Conservation (phyloP, 2,888 invertebrate genomes). For the Xylota segnis region DNA sequence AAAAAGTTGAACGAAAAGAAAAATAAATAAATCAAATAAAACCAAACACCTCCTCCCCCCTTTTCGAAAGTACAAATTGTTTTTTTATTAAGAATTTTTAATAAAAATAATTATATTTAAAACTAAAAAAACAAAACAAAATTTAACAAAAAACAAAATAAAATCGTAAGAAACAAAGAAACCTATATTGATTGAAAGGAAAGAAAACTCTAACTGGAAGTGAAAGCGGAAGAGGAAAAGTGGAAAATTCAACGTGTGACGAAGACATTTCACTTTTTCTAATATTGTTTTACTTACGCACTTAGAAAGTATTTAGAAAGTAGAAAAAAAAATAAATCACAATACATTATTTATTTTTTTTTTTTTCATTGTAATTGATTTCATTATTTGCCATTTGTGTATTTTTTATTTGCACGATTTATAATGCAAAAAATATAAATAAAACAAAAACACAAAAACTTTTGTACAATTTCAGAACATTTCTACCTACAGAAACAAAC, state of each 20-base stretch:
- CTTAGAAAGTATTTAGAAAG: neutral
- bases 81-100: constrained; percentile 83
- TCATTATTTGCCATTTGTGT: constrained; percentile 35
- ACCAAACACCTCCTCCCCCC: constrained; percentile 83
- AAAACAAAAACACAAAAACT: constrained; percentile 47
- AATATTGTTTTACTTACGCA: constrained; percentile 25
- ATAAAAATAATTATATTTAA: constrained; percentile 78
- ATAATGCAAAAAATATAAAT: constrained; percentile 27
- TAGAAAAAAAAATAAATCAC: neutral
- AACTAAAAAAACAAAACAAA: constrained; percentile 48
- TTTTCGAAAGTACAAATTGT: constrained; percentile 85
- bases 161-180: constrained; percentile 59
- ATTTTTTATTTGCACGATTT: constrained; percentile 54
- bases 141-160: constrained; percentile 50
- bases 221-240: constrained; percentile 46
- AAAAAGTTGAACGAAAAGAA: constrained; percentile 77
- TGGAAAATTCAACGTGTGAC: constrained; percentile 43
- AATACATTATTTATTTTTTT: neutral
- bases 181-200: constrained; percentile 64
- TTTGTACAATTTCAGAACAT: constrained; percentile 76
- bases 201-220: constrained; percentile 26
- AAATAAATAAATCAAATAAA: constrained; percentile 77
- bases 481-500: constrained; percentile 75
- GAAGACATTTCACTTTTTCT: constrained; percentile 60
- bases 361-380: neutral